phyloP scores from a whole-genome alignment of 2,113 vertebrate species.

The Phalacrocorax aristotelis region DNA sequence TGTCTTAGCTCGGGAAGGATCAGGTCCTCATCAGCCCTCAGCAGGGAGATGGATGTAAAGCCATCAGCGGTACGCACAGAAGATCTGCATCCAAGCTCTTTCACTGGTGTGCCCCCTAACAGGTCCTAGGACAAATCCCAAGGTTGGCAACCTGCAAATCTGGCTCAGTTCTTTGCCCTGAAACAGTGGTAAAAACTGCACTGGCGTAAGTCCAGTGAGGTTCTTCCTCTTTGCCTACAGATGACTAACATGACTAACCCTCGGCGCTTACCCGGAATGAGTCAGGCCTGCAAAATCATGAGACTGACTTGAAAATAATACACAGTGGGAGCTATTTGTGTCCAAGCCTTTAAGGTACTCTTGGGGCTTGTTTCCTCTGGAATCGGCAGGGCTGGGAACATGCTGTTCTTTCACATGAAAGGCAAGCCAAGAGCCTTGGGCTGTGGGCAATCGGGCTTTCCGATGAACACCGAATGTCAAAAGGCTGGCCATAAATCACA shows the following conservation, averaged over 20 bases:
- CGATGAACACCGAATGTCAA: background rate
- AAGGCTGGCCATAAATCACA: background rate
- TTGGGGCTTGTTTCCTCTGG: conserved; percentile 40
- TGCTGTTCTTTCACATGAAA: background rate
- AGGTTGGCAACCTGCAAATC: background rate
- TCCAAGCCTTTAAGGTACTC: conserved; percentile 25
- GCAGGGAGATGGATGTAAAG: background rate
- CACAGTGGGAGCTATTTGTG: background rate
- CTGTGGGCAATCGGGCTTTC: background rate
- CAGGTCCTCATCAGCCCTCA: background rate
- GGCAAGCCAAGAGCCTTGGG: background rate
- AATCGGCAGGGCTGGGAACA: background rate
- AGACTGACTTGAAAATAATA: conserved; percentile 46
- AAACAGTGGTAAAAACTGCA: background rate
- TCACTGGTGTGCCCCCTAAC: background rate
- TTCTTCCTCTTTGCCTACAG: background rate
- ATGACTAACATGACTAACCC: background rate
- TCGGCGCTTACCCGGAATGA: background rate
- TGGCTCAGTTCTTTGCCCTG: background rate
- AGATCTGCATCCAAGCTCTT: background rate
- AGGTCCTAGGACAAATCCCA: background rate
- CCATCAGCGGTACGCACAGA: background rate
- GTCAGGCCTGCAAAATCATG: conserved; percentile 33
- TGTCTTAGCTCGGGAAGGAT: background rate
- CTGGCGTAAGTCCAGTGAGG: background rate